Base-by-base conservation (phyloP, 2,888 invertebrate genomes). In the Entomobrya multifasciata region DNA sequence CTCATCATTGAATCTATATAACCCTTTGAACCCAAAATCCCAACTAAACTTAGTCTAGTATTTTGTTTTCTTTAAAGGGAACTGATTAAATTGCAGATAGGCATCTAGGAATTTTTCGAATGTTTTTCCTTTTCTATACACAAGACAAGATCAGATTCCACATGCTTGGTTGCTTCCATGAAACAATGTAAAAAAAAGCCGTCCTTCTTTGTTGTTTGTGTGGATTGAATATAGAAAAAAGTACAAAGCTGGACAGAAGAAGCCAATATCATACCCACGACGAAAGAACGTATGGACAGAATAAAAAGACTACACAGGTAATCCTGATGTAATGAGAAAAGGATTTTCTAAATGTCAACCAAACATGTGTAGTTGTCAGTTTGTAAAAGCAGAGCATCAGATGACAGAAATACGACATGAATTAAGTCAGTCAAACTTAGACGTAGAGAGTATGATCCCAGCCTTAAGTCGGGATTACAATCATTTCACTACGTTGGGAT, bases 31-130 rank as follows among this genome's bases (percentile, higher is more conserved):
- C 36, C 36, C 36, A 4, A 8, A 36, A 4, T 36, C 8, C 47
- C 25, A 70, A 25, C 25, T 52, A 82, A 74, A 47, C 65, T 62
- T 55, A 60, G 67, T 62, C 22, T 41, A 17, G 30, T 15, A 30
- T 6, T 30, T 49, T 76, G n/a, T n/a, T n/a, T n/a, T n/a, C n/a
- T 57, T 22, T 49, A 57, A 57, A 77, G 41, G 55, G 25, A 41
- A 41, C 36, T 36, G 36, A 36, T 36, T 8, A 36, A 36, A 8
- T 36, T 8, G 15, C 25, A 77, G 77, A 77, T 77, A 57, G 77
- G 8, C 57, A 60, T 77, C 60, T 60, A 20, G 77, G 77, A 77
- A 77, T 77, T 65, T 77, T 76, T 20, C 55, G 55, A 57, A 41
- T 25, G 70, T 49, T 49, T 49, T 49, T 49, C 13, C 2, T 15